phyloP scores from a whole-genome alignment of 2,797 vertebrate species.

The Anguilla megastoma region DNA sequence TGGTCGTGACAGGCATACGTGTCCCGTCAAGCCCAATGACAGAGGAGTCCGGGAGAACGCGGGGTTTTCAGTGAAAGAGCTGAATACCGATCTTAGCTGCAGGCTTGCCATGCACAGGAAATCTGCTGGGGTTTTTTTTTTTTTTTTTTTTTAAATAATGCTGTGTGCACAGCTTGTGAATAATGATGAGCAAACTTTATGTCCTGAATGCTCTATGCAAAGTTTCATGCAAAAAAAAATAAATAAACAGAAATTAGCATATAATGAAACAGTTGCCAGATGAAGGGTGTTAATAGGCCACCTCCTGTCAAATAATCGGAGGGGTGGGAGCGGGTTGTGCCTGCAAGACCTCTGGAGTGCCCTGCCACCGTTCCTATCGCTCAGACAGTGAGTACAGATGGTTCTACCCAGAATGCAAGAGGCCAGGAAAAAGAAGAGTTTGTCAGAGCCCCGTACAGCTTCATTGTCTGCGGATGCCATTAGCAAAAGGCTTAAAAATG shows the following conservation, averaged over 20 bases:
- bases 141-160: neutral
- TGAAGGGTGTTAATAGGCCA: constrained; percentile 15
- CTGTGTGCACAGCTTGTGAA: neutral
- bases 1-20: neutral
- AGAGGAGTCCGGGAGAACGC: neutral
- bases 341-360: too few relatives aligned
- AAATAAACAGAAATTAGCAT: neutral
- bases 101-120: neutral
- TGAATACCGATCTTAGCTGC: neutral
- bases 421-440: neutral
- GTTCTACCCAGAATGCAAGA: neutral
- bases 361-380: neutral
- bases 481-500: constrained; percentile 2
- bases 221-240: constrained; percentile 3
- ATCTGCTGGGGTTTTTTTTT: neutral
- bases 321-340: neutral
- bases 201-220: constrained; percentile 19
- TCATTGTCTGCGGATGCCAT: neutral
- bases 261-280: constrained; percentile 3
- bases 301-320: neutral
- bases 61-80: neutral
- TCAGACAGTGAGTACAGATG: neutral
- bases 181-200: constrained; percentile 7
- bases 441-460: neutral
- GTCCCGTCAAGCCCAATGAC: neutral